Conservation (phyloP, 2,888 invertebrate genomes). For the Andricus quercusramuli region DNA sequence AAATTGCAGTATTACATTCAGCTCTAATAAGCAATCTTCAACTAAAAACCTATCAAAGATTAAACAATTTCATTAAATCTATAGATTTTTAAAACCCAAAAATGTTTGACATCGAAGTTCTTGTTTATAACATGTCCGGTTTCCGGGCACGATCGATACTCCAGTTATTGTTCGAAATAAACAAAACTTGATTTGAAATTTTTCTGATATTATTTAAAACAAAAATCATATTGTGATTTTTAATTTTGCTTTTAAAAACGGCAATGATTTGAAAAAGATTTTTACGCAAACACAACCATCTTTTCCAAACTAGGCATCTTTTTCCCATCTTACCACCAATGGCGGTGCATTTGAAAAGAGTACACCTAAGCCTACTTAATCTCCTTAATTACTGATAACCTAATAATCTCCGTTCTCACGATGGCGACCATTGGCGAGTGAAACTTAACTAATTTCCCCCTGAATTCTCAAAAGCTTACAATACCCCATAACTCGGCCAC, state of each 20-base stretch:
- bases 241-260: background rate
- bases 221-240: background rate
- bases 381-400: constrained; percentile 59
- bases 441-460: constrained; percentile 1
- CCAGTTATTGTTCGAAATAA: no score
- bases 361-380: constrained; percentile 52
- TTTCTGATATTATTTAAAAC: background rate
- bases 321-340: constrained; percentile 4
- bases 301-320: background rate
- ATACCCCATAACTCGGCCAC: constrained; percentile 55
- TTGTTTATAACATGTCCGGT: no score
- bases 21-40: no score
- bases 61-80: no score
- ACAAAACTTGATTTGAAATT: background rate
- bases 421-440: constrained; percentile 63
- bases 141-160: no score
- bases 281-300: background rate
- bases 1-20: no score
- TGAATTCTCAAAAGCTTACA: constrained; percentile 17
- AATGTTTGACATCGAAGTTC: no score
- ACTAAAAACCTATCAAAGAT: no score
- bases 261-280: background rate
- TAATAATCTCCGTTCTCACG: constrained; percentile 76
- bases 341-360: constrained; percentile 50
- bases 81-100: no score